A percentile compares a stretch with the other conserved stretches of the same genome.
Conservation (phyloP, 1,140 invertebrate genomes). For the Eumeta japonica region DNA sequence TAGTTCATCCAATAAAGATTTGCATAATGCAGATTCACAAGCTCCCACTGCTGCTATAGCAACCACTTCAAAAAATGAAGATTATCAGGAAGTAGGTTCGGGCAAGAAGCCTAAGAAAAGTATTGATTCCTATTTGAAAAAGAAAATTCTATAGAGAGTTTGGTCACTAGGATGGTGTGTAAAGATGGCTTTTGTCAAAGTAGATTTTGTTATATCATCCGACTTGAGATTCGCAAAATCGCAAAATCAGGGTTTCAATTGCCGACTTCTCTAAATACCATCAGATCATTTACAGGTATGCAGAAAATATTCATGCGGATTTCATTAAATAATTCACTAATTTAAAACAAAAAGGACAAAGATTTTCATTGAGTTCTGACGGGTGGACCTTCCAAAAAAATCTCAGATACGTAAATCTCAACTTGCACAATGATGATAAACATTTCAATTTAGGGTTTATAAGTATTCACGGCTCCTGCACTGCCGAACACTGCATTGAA, state of each 20-base stretch:
- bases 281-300: too few species aligned
- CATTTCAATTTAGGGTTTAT: conserved; percentile 18
- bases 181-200: too few species aligned
- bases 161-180: conserved; percentile 17
- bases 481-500: conserved; percentile 13
- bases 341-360: conserved; percentile 15
- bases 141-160: conserved; percentile 15
- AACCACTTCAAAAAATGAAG: conserved; percentile 8
- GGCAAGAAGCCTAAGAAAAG: conserved; percentile 12
- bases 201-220: too few species aligned
- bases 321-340: conserved; percentile 11
- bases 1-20: too few species aligned
- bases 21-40: too few species aligned
- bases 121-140: conserved; percentile 15
- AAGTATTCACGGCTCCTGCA: conserved; percentile 15
- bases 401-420: conserved; percentile 19
- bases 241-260: too few species aligned
- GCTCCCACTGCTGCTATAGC: conserved; percentile 9
- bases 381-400: conserved; percentile 21
- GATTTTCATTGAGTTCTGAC: conserved; percentile 20
- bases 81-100: conserved; percentile 5
- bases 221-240: too few species aligned
- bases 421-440: conserved; percentile 15
- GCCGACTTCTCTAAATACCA: too few species aligned
- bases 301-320: too few species aligned